Percentiles rank a stretch among this genome's conserved stretches.
Conservation (phyloP, 2,888 invertebrate genomes). For the Harpalus rubripes region DNA sequence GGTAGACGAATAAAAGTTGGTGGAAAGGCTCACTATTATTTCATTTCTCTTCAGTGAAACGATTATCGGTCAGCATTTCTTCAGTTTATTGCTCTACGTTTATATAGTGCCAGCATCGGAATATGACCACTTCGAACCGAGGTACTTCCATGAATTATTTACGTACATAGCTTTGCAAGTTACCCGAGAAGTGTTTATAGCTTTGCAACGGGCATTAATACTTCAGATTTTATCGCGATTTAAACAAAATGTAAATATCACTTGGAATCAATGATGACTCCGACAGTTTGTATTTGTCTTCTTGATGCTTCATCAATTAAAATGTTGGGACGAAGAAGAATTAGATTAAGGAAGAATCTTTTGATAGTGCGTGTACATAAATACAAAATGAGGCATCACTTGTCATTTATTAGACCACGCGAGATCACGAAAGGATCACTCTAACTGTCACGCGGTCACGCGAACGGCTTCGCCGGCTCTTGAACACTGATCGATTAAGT, state of each 20-base stretch:
- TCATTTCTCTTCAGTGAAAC: conserved; percentile 24
- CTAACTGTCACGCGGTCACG: conserved; percentile 24
- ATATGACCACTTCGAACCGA: conserved; percentile 14
- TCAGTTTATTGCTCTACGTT: conserved; percentile 22
- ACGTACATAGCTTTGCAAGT: conserved; percentile 31
- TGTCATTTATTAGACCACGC: not conserved
- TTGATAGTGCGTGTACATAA: conserved; percentile 32
- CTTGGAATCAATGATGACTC: not conserved
- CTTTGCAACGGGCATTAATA: conserved; percentile 30
- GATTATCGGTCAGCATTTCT: conserved; percentile 30
- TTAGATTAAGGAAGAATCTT: not conserved
- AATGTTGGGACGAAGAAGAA: not conserved
- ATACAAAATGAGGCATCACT: conserved; percentile 41
- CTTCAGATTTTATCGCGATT: conserved; percentile 40
- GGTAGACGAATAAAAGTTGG: too few relatives aligned
- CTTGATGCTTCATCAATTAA: too few relatives aligned
- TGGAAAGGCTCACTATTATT: conserved; percentile 10
- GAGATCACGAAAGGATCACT: not conserved
- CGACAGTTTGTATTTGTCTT: not conserved
- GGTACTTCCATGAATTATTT: conserved; percentile 42
- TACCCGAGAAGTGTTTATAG: conserved; percentile 22
- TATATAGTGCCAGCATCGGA: not conserved
- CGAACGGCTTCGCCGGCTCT: not conserved
- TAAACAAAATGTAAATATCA: conserved; percentile 26
- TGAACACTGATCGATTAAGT: conserved; percentile 57